Conservation (phyloP, 2,888 invertebrate species). For the Iphiclides podalirius region DNA sequence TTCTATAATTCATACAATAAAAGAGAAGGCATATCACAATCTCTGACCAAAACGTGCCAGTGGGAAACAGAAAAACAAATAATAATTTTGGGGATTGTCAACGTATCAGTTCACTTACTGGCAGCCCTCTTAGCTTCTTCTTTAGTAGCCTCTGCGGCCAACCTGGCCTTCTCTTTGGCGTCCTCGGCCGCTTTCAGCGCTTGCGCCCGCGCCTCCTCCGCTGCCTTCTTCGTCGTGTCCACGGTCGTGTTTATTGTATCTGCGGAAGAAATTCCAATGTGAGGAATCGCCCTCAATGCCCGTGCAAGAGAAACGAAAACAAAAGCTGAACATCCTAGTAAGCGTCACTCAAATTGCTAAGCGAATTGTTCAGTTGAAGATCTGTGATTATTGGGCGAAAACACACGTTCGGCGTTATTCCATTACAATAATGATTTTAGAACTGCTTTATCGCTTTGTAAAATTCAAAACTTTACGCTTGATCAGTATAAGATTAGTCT, state of each 20-base stretch:
- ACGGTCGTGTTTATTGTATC: constrained; percentile 68
- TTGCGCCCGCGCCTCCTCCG: constrained; percentile 55
- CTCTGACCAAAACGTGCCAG: no score
- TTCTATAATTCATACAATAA: no score
- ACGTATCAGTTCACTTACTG: constrained; percentile 61
- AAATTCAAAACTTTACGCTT: background rate
- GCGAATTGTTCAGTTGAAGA: no score
- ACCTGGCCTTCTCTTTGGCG: constrained; percentile 65
- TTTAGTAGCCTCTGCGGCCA: constrained; percentile 60
- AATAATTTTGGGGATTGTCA: no score
- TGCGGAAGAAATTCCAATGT: constrained; percentile 34
- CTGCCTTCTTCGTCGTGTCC: constrained; percentile 68
- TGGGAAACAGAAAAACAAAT: no score
- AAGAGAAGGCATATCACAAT: no score
- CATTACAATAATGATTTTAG: background rate
- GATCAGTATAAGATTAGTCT: no score
- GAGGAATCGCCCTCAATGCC: no score
- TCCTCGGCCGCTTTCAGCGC: constrained; percentile 61
- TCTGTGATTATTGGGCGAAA: background rate
- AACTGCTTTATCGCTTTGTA: background rate
- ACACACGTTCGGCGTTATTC: background rate
- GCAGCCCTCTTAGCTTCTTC: constrained; percentile 63
- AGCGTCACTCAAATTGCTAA: background rate
- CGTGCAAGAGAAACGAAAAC: background rate
- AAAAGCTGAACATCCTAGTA: background rate